Percentiles rank a stretch among this genome's conserved stretches.
These are phyloP conservation scores for Caenorhabditis wallacei DNA, from an alignment of 2,888 invertebrate genomes.

Conservation along the genomic window DNA sequence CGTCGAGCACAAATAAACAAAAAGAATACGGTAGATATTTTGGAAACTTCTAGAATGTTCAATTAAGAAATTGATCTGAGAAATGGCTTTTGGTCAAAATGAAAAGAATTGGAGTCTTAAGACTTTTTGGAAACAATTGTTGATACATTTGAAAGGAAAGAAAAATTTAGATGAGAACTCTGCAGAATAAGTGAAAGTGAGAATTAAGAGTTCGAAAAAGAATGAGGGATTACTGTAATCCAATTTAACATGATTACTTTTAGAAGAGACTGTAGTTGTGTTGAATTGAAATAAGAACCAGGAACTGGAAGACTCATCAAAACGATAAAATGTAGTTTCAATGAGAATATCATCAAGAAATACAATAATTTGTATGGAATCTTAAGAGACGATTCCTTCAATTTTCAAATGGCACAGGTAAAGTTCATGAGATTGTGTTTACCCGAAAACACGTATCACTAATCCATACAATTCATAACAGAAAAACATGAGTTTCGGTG, in stretches of 20 bases:
- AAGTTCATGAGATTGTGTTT: no score
- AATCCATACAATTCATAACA: background rate
- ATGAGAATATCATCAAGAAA: no score
- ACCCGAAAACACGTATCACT: background rate
- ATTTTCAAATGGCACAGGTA: no score
- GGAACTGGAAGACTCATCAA: no score
- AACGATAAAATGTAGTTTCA: no score
- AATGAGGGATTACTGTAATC: no score
- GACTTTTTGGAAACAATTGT: conserved; percentile 7
- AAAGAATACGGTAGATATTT: conserved; percentile 23
- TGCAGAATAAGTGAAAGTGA: no score
- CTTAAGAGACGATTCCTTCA: no score
- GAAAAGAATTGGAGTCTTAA: conserved; percentile 5
- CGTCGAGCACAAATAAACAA: background rate
- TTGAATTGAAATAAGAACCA: no score
- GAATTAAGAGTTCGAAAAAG: background rate
- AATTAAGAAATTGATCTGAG: conserved; percentile 7
- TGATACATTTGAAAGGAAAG: background rate
- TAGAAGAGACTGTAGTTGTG: no score
- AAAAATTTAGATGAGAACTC: background rate
- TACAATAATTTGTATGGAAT: no score
- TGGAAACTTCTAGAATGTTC: background rate
- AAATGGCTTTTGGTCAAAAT: background rate
- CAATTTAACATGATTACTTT: no score
- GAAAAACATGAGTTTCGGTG: background rate